A percentile compares a stretch with the other conserved stretches of the same genome.
phyloP scores from a whole-genome alignment of 2,888 invertebrate species.

The Tuta absoluta region DNA sequence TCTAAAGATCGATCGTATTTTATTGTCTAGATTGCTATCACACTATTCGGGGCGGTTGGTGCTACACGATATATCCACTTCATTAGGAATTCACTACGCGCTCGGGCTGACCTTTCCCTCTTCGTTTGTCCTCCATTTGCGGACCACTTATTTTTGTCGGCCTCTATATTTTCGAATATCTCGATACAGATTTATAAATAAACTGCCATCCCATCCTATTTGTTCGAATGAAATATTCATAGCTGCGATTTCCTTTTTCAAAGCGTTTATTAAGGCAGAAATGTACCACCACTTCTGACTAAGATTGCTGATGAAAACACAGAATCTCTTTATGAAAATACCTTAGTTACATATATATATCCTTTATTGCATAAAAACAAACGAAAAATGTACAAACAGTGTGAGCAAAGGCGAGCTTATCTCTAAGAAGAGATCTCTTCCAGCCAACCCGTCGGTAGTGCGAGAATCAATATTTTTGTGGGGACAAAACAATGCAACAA shows the following conservation, averaged over 20 bases:
- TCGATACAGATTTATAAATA: constrained; percentile 54
- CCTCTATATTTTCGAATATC: constrained; percentile 41
- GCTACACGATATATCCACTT: constrained; percentile 50
- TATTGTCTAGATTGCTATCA: constrained; percentile 25
- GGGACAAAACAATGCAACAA: too few species aligned
- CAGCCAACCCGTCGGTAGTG: too few species aligned
- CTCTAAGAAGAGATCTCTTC: too few species aligned
- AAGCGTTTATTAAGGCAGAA: neutral
- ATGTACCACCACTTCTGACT: neutral
- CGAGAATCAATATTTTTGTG: too few species aligned
- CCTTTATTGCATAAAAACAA: too few species aligned
- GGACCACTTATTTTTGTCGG: constrained; percentile 56
- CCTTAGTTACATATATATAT: too few species aligned
- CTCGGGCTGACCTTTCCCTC: constrained; percentile 55
- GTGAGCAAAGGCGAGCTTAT: too few species aligned
- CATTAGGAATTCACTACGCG: constrained; percentile 61
- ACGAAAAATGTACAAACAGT: too few species aligned
- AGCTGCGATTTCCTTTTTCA: constrained; percentile 10
- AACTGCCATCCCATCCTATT: constrained; percentile 24
- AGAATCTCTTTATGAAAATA: too few species aligned
- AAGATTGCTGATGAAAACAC: neutral
- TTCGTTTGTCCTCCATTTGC: constrained; percentile 53
- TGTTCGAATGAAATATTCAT: constrained; percentile 16
- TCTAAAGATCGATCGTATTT: constrained; percentile 4
- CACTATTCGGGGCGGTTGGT: constrained; percentile 35